Evolutionary conservation across 2,888 invertebrate species (phyloP).

Genomic region (Liodrosophila aerea): DNA sequence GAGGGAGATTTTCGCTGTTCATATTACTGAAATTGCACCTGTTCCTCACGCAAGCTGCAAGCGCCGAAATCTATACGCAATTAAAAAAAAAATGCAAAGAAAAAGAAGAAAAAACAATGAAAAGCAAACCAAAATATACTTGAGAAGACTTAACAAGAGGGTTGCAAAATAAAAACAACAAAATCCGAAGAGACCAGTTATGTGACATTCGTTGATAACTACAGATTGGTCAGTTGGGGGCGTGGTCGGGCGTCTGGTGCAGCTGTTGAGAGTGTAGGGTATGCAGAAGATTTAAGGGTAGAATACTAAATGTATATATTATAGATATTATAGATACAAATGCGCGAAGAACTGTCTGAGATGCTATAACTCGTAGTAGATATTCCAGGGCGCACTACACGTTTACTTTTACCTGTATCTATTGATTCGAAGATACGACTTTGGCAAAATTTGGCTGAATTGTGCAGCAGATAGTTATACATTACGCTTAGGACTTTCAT

Average conservation of each 20-base stretch:
- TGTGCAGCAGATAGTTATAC: too few relatives aligned
- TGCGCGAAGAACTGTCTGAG: too few relatives aligned
- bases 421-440: too few relatives aligned
- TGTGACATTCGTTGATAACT: constrained; percentile 56
- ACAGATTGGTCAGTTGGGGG: constrained; percentile 16
- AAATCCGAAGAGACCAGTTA: constrained; percentile 62
- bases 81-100: constrained; percentile 51
- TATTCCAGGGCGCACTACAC: too few relatives aligned
- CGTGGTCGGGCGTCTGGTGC: neutral
- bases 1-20: neutral
- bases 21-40: constrained; percentile 56
- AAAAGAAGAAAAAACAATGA: neutral
- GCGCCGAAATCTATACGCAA: constrained; percentile 70
- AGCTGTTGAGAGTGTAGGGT: constrained; percentile 23
- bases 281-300: too few relatives aligned
- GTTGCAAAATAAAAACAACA: constrained; percentile 37
- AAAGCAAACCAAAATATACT: constrained; percentile 12
- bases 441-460: too few relatives aligned
- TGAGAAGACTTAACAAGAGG: constrained; percentile 49
- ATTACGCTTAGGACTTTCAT: too few relatives aligned
- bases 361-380: too few relatives aligned
- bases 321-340: too few relatives aligned
- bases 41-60: constrained; percentile 59
- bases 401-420: too few relatives aligned
- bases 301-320: too few relatives aligned